Evolutionary conservation across 2,113 vertebrate genomes (phyloP), one percentile per base, ranked within the genome.

Genomic region (Theristicus caerulescens): DNA sequence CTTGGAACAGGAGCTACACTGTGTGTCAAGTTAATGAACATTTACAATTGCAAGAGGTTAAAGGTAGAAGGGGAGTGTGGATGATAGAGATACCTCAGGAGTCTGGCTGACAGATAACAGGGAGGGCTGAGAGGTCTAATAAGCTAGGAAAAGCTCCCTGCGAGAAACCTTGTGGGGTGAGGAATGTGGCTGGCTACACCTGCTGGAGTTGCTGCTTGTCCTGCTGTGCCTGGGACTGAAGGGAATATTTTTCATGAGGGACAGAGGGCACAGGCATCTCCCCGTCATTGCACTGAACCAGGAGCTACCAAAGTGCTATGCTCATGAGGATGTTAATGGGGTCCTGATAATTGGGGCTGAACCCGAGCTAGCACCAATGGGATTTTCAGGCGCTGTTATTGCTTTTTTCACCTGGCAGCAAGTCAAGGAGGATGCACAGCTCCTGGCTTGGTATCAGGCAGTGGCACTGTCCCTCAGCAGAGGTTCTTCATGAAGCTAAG

Each of bases 41-140:
- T 86, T 90, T 80, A 90, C 69, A 90, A 67, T 62, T 86, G 51
- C 72, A 61, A 93, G 62, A 87, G 61, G 77, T 95, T 94, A 97
- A 96, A 94, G 78, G 81, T 72, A 47, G 52, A 88, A 86, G 25
- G 51, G 69, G 72, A 95, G 76, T 61, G 26, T 71, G 77, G 55
- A 61, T 86, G 44, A 74, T 31, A 92, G 47, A 86, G 90, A 81
- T 67, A 71, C 31, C 47, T 71, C 26, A 64, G 55, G 76, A 92
- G 17, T 76, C 79, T 71, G 55, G 24, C 47, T 91, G 86, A 83
- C 61, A 95, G 66, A 61, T 61, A 57, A 76, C 58, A 78, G 29
- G 11, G 34, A 77, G 47, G 32, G 9, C 32, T 62, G 19, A 69
- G 52, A 82, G 4, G 7, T 64, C 55, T 44, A 54, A 90, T 51